A percentile compares a stretch with the other conserved stretches of the same genome.
Conservation (phyloP, 2,113 vertebrate species). For the Siphamia tubifer region DNA sequence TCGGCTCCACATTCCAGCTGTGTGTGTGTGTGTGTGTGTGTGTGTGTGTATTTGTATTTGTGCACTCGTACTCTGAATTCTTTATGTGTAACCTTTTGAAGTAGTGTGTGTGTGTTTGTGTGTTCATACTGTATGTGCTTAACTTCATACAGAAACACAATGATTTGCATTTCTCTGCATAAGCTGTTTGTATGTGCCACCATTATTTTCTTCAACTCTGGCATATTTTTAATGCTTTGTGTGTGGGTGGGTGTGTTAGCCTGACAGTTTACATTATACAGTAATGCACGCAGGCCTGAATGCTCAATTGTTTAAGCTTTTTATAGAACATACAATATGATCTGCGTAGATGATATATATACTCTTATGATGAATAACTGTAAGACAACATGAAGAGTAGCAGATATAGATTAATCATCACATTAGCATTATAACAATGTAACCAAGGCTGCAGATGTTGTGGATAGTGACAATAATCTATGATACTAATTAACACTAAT, state of each 20-base stretch:
- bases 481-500: no score
- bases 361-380: no score
- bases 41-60: neutral
- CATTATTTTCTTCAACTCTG: neutral
- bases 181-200: neutral
- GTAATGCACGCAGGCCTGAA: neutral
- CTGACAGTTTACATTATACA: neutral
- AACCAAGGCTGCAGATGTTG: no score
- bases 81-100: slow-evolving; percentile 24
- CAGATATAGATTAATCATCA: no score
- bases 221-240: slow-evolving; percentile 21
- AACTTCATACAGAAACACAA: slow-evolving; percentile 7
- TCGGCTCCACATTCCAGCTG: slow-evolving; percentile 66
- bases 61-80: slow-evolving; percentile 10
- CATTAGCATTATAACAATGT: no score
- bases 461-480: no score
- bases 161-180: slow-evolving; percentile 4
- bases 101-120: neutral
- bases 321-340: no score
- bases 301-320: neutral
- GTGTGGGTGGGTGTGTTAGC: neutral
- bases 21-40: slow-evolving; percentile 25
- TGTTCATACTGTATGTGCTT: slow-evolving; percentile 2
- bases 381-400: no score
- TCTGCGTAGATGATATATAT: no score